Evolutionary conservation across 1,140 invertebrate genomes (phyloP).

Genomic region (Pachypsylla venusta): DNA sequence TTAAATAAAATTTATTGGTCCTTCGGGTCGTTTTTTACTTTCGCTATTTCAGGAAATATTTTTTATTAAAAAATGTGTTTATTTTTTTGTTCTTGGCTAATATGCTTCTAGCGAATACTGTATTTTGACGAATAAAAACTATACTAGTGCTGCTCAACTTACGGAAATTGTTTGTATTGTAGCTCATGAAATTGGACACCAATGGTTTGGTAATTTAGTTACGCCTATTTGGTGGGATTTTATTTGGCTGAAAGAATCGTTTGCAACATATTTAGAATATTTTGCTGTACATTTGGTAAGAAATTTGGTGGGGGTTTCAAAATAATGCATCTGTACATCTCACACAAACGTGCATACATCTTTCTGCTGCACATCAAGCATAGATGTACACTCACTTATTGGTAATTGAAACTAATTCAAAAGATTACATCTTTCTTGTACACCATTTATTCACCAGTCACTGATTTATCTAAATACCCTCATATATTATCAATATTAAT

Average conservation of each 20-base stretch:
- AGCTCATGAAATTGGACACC: slow-evolving; percentile 39
- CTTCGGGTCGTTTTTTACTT: too few relatives aligned
- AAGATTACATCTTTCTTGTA: too few relatives aligned
- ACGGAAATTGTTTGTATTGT: background rate
- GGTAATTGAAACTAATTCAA: too few relatives aligned
- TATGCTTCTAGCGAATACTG: background rate
- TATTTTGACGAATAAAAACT: background rate
- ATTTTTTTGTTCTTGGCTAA: background rate
- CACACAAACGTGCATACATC: too few relatives aligned
- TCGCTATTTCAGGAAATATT: too few relatives aligned
- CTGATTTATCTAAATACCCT: too few relatives aligned
- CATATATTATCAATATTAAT: too few relatives aligned
- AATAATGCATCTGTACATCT: too few relatives aligned
- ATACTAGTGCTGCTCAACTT: background rate
- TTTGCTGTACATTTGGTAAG: background rate
- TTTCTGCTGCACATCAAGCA: too few relatives aligned
- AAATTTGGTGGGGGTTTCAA: background rate
- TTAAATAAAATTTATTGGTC: too few relatives aligned
- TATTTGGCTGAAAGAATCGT: slow-evolving; percentile 53
- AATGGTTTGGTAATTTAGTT: slow-evolving; percentile 51
- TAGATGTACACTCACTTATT: too few relatives aligned
- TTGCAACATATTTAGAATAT: slow-evolving; percentile 44
- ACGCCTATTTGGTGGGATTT: slow-evolving; percentile 51
- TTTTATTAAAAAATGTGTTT: background rate
- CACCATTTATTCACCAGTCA: too few relatives aligned